These are phyloP conservation scores for Sebastes umbrosus DNA, from an alignment of 2,797 vertebrate species.

Conservation along the genomic window DNA sequence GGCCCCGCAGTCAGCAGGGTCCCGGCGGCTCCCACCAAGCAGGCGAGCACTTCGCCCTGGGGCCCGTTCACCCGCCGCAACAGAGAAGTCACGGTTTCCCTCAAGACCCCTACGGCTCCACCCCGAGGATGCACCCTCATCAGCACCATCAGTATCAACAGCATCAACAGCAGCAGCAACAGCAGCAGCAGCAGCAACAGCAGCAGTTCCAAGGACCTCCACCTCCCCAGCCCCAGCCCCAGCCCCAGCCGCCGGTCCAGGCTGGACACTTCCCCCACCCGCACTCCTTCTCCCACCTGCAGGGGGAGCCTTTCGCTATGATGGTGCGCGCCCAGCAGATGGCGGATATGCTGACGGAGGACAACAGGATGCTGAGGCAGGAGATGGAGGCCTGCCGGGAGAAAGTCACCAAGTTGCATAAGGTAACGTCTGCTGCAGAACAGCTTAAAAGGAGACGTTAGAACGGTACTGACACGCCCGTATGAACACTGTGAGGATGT, in stretches of 20 bases:
- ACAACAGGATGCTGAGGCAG: constrained; percentile 91
- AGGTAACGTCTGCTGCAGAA: constrained; percentile 83
- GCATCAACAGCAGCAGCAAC: constrained; percentile 72
- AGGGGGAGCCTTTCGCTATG: constrained; percentile 90
- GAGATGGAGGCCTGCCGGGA: constrained; percentile 93
- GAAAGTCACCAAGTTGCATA: constrained; percentile 94
- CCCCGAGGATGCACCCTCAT: constrained; percentile 75
- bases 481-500: not conserved
- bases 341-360: constrained; percentile 94
- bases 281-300: constrained; percentile 81
- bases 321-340: constrained; percentile 93
- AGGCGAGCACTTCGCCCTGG: constrained; percentile 81
- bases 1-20: constrained; percentile 74
- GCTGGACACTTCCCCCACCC: constrained; percentile 83
- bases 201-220: constrained; percentile 73
- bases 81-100: constrained; percentile 74
- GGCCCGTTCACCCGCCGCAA: constrained; percentile 61
- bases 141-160: constrained; percentile 66
- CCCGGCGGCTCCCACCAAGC: constrained; percentile 67
- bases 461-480: not conserved
- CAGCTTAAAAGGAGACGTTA: not conserved
- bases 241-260: constrained; percentile 55
- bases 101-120: constrained; percentile 80
- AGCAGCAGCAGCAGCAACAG: constrained; percentile 69
- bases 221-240: constrained; percentile 63